phyloP scores from a whole-genome alignment of 1,140 invertebrate species.

The Mycetomoellerius zeteki region DNA sequence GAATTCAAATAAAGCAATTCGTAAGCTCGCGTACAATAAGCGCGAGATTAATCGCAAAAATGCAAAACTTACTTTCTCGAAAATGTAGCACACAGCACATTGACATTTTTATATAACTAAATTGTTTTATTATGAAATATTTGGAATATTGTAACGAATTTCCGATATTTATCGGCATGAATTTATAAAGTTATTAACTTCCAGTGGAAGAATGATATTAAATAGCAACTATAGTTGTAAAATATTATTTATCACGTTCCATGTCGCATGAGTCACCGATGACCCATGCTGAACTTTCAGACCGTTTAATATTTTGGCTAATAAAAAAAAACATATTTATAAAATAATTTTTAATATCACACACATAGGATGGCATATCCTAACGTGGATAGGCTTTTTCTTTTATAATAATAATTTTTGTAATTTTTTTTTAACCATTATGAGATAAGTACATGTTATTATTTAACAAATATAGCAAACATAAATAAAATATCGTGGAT shows the following conservation, averaged over 20 bases:
- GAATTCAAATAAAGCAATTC: conserved; percentile 45
- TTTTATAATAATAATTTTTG: background rate
- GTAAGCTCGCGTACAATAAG: background rate
- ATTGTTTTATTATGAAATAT: background rate
- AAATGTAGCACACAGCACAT: background rate
- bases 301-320: no score
- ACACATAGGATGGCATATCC: no score
- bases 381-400: no score
- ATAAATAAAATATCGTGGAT: no score
- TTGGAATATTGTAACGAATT: background rate
- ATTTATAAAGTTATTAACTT: background rate
- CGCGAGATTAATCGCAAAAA: conserved; percentile 33
- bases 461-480: no score
- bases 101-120: background rate
- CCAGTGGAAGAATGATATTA: background rate
- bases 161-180: background rate
- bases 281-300: no score
- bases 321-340: no score
- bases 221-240: background rate
- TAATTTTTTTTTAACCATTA: no score
- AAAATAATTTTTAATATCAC: no score
- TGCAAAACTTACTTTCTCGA: conserved; percentile 31
- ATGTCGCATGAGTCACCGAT: no score
- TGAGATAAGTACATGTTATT: no score
- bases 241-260: background rate